phyloP scores from a whole-genome alignment of 2,797 vertebrate species.

The Pseudochirops cupreus region DNA sequence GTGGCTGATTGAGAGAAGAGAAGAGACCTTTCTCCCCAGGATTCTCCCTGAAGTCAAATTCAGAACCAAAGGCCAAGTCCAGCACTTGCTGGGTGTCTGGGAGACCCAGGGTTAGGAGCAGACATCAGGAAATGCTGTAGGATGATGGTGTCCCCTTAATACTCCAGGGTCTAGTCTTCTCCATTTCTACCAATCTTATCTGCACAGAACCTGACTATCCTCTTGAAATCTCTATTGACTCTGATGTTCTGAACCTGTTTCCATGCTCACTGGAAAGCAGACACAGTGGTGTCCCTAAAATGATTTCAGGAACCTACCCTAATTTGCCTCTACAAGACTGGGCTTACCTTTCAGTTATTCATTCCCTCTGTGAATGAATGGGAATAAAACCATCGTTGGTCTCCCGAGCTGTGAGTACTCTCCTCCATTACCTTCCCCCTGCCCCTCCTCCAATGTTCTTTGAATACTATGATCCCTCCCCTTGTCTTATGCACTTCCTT shows the following conservation, averaged over 20 bases:
- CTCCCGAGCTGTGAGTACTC: not conserved
- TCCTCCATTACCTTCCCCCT: not conserved
- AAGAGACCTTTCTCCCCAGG: rapidly evolving
- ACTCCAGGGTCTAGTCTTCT: not conserved
- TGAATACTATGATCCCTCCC: not conserved
- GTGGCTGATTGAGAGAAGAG: not conserved
- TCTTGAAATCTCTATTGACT: not conserved
- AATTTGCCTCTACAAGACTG: not conserved
- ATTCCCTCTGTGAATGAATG: not conserved
- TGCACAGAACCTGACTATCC: too few species aligned
- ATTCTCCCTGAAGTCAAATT: not conserved
- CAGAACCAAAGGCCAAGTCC: not conserved
- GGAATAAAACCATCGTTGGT: not conserved
- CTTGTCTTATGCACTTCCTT: not conserved
- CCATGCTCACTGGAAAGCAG: not conserved
- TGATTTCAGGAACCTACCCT: not conserved
- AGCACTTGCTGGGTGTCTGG: not conserved
- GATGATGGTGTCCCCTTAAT: not conserved
- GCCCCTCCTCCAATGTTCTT: not conserved
- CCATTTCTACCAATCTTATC: too few species aligned
- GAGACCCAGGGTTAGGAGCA: rapidly evolving
- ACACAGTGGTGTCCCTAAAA: not conserved
- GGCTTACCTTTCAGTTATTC: not conserved
- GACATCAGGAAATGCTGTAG: rapidly evolving
- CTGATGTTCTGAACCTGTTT: not conserved